Evolutionary conservation across 1,140 invertebrate species (phyloP), one percentile per base, ranked within the genome.

Genomic region (Gryllus bimaculatus): DNA sequence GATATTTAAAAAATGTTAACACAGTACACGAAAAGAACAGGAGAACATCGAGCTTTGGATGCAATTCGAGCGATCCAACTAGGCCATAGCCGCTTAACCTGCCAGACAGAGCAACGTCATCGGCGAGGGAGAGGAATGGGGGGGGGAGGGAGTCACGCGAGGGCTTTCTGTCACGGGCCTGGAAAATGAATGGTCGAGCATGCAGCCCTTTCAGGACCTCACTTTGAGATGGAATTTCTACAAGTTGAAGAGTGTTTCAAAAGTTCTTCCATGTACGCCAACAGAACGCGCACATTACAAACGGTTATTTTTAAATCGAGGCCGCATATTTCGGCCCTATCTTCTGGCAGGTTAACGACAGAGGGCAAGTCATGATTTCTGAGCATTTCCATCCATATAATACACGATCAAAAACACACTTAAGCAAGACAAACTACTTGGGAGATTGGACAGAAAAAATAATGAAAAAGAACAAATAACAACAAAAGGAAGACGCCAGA

Each of bases 381-480:
- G 54, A 66, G 54, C 54, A 66, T 13, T 66, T 66, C 18, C 54
- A 66, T 66, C 54, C 54, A 66, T 18, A 66, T 10, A 66, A 18
- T 66, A 66, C 54, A 66, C 54, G 54, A 66, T 66, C 54, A 66
- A 66, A 66, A 66, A 66, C 54, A 66, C 54, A 66, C 54, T 66
- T 66, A 66, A 66, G 54, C 54, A 66, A 66, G 54, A 66, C 54
- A 66, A 66, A 66, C 54, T 66, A 66, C 54, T 66, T 66, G 54
- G 18, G 18, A 66, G 54, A 18, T 3, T 66, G 54, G 54, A 66
- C 10, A 66, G 54, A 66, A 66, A 66, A 13, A 13, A 66, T 66
- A 66, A 66, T 66, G 10, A 66, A 66, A 66, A 66, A 66, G 18
- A 66, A 66, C 54, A 66, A 13, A 66, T 13, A 66, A 66, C 54